These are phyloP conservation scores for Lipophrys pholis DNA, from an alignment of 2,113 vertebrate genomes.

Conservation along the genomic window DNA sequence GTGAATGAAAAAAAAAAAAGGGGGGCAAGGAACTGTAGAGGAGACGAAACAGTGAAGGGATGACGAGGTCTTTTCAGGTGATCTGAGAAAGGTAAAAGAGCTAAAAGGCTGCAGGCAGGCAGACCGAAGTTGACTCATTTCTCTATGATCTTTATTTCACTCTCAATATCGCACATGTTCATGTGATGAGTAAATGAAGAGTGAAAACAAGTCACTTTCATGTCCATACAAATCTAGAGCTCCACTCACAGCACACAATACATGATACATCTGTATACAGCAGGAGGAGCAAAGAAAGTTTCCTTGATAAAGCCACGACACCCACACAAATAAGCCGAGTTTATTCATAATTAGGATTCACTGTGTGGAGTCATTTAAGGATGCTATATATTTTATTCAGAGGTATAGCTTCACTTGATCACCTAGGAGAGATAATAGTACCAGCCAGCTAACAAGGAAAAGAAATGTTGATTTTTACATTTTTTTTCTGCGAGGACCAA, in stretches of 20 bases:
- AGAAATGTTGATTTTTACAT: not conserved
- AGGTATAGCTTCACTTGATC: conserved; percentile 24
- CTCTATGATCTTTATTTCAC: conserved; percentile 1
- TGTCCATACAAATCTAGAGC: conserved; percentile 1
- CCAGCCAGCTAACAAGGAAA: conserved; percentile 37
- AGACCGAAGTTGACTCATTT: conserved; percentile 11
- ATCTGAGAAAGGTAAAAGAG: conserved; percentile 42
- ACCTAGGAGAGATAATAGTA: not conserved
- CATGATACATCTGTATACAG: conserved; percentile 10
- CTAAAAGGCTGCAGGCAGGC: conserved; percentile 38
- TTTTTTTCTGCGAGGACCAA: not conserved
- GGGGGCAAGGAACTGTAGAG: conserved; percentile 4
- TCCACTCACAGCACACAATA: conserved; percentile 7
- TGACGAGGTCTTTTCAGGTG: conserved; percentile 27
- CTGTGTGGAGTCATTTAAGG: too few relatives aligned
- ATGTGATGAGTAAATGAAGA: conserved; percentile 21
- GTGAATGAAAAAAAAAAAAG: conserved; percentile 18
- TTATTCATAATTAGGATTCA: too few relatives aligned
- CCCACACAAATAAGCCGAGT: too few relatives aligned
- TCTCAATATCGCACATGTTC: conserved; percentile 38
- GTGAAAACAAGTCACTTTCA: conserved; percentile 38
- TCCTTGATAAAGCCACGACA: too few relatives aligned
- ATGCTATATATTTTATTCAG: too few relatives aligned
- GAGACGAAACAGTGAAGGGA: not conserved
- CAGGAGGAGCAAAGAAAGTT: too few relatives aligned